Evolutionary conservation across 2,113 vertebrate species (phyloP), one percentile per base, ranked within the genome.

Genomic region (Coryphaenoides rupestris): DNA sequence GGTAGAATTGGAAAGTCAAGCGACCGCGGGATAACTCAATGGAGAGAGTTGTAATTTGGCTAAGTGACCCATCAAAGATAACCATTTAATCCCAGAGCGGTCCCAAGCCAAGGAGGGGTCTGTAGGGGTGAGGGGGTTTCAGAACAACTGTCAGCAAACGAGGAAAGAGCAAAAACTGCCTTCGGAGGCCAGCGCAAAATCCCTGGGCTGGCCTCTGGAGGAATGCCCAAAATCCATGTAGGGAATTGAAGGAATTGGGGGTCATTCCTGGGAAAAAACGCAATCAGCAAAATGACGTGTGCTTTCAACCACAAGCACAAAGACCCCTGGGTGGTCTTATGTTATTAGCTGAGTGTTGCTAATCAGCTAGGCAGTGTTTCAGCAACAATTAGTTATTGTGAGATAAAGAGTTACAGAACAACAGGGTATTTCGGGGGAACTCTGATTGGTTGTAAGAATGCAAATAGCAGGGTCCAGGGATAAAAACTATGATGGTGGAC

Each of bases 11-110:
- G 4, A 16, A 45, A 59, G 65, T 55, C 23, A 64, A 60, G 62
- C 62, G 58, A 64, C 28, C 3, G 60, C 59, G 63, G 65, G 63
- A 75, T 80, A 74, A 80, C 82, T 81, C 73, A 65, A 17, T 70
- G 81, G 77, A 78, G 63, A 65, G 68, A 59, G 60, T 79, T 82
- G 84, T 86, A 84, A 90, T 91, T 88, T 87, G 63, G 61, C 74
- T 86, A 88, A 90, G 87, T 86, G 84, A 84, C 58, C 82, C 87
- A 86, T 88, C 86, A 88, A 89, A 90, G 86, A 84, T 80, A 74
- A 69, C 23, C 73, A 75, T 88, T 87, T 88, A 90, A 90, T 90
- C 86, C 86, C 79, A 81, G 71, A 85, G 83, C 78, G 72, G 68
- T 79, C 74, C 78, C 67, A 82, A 40, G 33, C 33, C 33, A 13